A percentile compares a stretch with the other conserved stretches of the same genome.
Conservation (phyloP, 2,113 vertebrate species). For the Spilogale gracilis region DNA sequence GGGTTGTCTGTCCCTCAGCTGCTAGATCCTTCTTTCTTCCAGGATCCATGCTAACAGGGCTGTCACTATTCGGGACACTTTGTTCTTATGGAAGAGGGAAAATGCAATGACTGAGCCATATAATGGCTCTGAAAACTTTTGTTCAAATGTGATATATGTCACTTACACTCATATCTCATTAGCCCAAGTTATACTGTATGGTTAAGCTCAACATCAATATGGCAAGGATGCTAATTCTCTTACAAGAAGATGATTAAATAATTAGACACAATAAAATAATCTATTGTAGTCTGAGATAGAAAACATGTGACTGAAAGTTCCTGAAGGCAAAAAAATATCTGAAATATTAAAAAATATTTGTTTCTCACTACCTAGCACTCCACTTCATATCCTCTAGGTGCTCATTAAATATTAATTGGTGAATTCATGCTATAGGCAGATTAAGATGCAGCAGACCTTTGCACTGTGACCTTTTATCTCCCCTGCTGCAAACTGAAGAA, state of each 20-base stretch:
- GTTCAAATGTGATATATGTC: not conserved
- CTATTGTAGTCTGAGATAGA: not conserved
- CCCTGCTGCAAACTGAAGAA: not conserved
- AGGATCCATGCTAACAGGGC: not conserved
- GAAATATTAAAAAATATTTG: not conserved
- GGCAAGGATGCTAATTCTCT: not conserved
- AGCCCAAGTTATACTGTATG: not conserved
- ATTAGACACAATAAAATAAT: conserved; percentile 2
- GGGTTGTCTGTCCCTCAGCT: not conserved
- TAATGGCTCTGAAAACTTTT: not conserved
- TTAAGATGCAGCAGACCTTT: not conserved
- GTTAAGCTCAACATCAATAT: not conserved
- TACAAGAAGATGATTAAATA: not conserved
- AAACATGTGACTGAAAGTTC: not conserved
- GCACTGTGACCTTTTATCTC: not conserved
- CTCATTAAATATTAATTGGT: conserved; percentile 52
- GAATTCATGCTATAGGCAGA: not conserved
- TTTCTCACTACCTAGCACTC: not conserved
- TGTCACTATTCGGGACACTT: not conserved
- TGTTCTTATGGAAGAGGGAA: not conserved
- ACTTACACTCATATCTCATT: not conserved
- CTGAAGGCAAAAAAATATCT: not conserved
- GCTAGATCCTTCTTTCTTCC: not conserved
- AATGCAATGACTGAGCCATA: not conserved
- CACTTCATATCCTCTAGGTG: not conserved